Evolutionary conservation across 2,797 vertebrate species (phyloP), one percentile per base, ranked within the genome.

Genomic region (Intellagama lesueurii): DNA sequence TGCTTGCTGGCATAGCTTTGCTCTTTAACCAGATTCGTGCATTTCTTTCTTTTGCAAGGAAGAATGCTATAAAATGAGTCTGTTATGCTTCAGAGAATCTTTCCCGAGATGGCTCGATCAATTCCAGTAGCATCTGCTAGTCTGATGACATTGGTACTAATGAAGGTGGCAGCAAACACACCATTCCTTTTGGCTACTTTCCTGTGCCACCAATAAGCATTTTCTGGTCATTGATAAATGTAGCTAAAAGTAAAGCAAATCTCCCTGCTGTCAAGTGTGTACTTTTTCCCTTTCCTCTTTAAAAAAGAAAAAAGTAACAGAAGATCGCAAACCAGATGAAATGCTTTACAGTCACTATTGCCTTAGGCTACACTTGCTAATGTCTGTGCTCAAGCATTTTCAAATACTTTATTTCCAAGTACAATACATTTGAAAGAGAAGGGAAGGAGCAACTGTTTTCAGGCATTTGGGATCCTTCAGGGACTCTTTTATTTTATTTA

Each of bases 311-410:
- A 24, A 40, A 40, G 35, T 56, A 28, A 19, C 28, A 94, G 93
- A 94, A 93, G 89, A 93, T 93, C 92, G 85, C 89, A 95, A 93
- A 91, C 75, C 86, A 93, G 87, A 92, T 90, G 89, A 94, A 93
- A 84, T 52, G 1, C 75, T 91, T 82, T 93, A 81, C 87, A 49
- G 77, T 91, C 89, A 83, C 88, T 94, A 93, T 92, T 92, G 95
- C 95, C 94, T 90, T 82, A 91, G 92, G 94, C 92, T 30, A 24
- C 85, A 26, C 90, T 93, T 91, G 92, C 89, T 94, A 93, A 95
- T 93, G 7, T 66, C 90, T 92, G 87, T 89, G 88, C 89, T 88
- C 90, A 90, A 88, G 69, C 81, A 92, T 92, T 95, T 95, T 89
- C 83, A 95, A 87, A 78, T 73, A 17, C 70, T 94, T 91, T 83